Percentiles rank a stretch among this genome's conserved stretches.
Conservation (phyloP, 2,113 vertebrate genomes). For the Oreochromis spilurus region DNA sequence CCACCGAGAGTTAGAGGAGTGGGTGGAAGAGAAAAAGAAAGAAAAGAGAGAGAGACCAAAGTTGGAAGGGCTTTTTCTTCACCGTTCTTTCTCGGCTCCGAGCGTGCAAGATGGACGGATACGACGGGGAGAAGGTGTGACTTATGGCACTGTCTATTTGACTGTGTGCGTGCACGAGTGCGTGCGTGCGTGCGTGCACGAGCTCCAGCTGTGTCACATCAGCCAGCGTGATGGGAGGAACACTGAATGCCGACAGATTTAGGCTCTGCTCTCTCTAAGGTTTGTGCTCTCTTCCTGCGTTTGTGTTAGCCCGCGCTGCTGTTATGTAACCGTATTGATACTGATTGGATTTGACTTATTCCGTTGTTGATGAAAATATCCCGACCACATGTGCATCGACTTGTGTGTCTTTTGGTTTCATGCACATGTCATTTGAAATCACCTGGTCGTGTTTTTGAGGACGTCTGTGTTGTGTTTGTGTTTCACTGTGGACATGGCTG, state of each 20-base stretch:
- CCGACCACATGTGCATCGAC: not conserved
- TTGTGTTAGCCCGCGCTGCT: not conserved
- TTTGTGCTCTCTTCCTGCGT: constrained; percentile 6
- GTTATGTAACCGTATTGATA: not conserved
- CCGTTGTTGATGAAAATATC: not conserved
- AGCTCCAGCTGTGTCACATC: constrained; percentile 16
- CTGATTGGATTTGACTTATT: not conserved
- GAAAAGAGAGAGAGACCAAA: constrained; percentile 23
- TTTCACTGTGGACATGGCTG: not conserved
- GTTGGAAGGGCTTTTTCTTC: constrained; percentile 26
- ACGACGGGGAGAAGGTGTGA: constrained; percentile 1
- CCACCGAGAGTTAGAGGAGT: constrained; percentile 49
- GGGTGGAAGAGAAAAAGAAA: constrained; percentile 54
- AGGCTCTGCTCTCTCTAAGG: constrained; percentile 34
- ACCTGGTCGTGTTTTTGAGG: not conserved
- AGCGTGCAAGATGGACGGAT: constrained; percentile 14
- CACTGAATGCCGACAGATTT: not conserved
- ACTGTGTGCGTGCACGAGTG: not conserved
- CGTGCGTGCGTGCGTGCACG: not conserved
- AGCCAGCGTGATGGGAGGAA: constrained; percentile 2
- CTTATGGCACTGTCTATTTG: not conserved
- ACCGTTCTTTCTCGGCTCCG: not conserved
- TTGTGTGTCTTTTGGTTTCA: not conserved
- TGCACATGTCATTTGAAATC: not conserved
- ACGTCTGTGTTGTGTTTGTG: not conserved